These are phyloP conservation scores for Psophia crepitans DNA, from an alignment of 2,113 vertebrate genomes.

Conservation along the genomic window DNA sequence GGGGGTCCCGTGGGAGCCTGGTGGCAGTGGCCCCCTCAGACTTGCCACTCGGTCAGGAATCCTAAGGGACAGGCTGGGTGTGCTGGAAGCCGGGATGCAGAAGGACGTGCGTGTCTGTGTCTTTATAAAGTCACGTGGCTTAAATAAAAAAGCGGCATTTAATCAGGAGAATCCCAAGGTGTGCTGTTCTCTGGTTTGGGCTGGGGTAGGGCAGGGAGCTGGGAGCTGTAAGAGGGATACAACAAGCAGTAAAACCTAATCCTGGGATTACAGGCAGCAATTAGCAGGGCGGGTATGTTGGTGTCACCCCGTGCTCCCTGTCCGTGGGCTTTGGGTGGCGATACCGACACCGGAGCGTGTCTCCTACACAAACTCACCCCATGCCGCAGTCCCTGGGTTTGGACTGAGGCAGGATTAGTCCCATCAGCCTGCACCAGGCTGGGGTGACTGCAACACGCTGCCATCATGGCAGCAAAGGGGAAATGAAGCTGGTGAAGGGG, in stretches of 20 bases:
- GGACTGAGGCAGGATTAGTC: not conserved
- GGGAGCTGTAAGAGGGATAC: not conserved
- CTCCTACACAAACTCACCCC: not conserved
- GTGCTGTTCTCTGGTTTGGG: not conserved
- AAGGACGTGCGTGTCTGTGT: not conserved
- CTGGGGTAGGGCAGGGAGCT: not conserved
- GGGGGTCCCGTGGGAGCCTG: not conserved
- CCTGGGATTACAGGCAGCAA: not conserved
- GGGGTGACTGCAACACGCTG: accelerated
- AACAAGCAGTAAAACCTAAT: not conserved
- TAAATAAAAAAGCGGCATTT: not conserved
- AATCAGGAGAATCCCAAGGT: not conserved
- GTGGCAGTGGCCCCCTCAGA: not conserved
- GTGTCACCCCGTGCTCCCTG: not conserved
- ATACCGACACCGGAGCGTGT: not conserved
- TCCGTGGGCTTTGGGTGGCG: not conserved
- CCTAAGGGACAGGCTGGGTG: accelerated
- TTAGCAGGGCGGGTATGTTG: accelerated
- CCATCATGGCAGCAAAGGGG: no score
- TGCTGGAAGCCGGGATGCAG: not conserved
- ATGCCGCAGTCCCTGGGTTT: not conserved
- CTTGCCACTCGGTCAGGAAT: accelerated
- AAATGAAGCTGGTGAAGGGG: no score
- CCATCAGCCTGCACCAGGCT: not conserved
- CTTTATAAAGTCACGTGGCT: not conserved